A percentile compares a stretch with the other conserved stretches of the same genome.
Evolutionary conservation across 2,797 vertebrate genomes (phyloP).

Genomic region (Australoheros facetus): DNA sequence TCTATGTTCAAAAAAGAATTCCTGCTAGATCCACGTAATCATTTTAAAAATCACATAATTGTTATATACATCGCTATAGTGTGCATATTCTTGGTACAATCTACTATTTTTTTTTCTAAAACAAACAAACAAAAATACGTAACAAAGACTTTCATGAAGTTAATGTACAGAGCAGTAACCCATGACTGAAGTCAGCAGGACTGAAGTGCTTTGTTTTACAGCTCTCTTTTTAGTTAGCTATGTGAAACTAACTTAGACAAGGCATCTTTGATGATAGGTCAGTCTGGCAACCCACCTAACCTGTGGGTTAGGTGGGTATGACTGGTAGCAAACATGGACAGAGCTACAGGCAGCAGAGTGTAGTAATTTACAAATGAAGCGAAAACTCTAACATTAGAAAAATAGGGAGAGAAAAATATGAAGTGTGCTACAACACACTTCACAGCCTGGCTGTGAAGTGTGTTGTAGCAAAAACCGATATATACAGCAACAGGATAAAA

Average conservation of each 20-base stretch:
- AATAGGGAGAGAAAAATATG: not conserved
- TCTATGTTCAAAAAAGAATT: not conserved
- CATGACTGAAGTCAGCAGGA: not conserved
- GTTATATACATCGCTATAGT: not conserved
- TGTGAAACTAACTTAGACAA: not conserved
- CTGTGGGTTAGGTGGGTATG: too few relatives aligned
- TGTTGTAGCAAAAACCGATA: not conserved
- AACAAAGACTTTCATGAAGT: not conserved
- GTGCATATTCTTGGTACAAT: not conserved
- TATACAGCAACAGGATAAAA: too few relatives aligned
- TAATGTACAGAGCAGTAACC: not conserved
- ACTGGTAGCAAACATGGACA: not conserved
- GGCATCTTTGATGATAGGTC: not conserved
- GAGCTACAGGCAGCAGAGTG: not conserved
- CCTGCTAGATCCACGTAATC: too few relatives aligned
- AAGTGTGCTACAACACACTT: not conserved
- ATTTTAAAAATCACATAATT: not conserved
- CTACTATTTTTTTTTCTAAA: not conserved
- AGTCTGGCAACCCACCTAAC: too few relatives aligned
- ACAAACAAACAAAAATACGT: not conserved
- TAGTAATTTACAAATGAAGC: not conserved
- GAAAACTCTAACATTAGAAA: not conserved
- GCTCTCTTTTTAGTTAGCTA: not conserved
- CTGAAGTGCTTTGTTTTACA: not conserved
- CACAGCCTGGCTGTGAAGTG: not conserved